Conservation (phyloP, 2,888 invertebrate species). For the Lasioglossum marginatum region DNA sequence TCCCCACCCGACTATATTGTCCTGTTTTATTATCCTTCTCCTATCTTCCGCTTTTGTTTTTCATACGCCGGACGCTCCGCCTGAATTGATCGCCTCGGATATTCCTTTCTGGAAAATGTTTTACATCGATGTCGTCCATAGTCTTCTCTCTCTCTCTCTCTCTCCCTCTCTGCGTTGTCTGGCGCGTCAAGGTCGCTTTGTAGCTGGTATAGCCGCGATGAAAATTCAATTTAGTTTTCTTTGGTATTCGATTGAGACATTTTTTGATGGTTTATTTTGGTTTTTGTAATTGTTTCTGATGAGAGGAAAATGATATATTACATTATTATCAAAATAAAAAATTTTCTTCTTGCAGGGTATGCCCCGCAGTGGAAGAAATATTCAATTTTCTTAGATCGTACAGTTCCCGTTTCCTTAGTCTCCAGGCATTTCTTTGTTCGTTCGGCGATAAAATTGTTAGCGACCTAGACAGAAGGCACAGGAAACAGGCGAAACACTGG, state of each 20-base stretch:
- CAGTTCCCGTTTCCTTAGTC: not conserved
- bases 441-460: slow-evolving; percentile 12
- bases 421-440: not conserved
- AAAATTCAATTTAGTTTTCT: not conserved
- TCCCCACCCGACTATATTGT: not conserved
- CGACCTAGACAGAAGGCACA: not conserved
- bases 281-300: not conserved
- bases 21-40: slow-evolving; percentile 21
- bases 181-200: not conserved
- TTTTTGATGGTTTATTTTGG: too few relatives aligned
- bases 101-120: slow-evolving; percentile 13
- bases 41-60: slow-evolving; percentile 18
- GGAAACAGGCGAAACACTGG: not conserved
- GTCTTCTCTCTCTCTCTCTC: not conserved
- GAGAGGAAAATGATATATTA: not conserved
- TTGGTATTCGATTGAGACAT: not conserved
- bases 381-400: too few relatives aligned
- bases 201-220: not conserved
- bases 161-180: not conserved
- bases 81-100: slow-evolving; percentile 39
- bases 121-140: not conserved
- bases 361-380: too few relatives aligned
- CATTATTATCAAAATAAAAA: too few relatives aligned
- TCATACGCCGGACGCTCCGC: slow-evolving; percentile 7
- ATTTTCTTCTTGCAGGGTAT: too few relatives aligned